These are phyloP conservation scores for Lasioglossum marginatum DNA, from an alignment of 2,888 invertebrate genomes.

Conservation along the genomic window DNA sequence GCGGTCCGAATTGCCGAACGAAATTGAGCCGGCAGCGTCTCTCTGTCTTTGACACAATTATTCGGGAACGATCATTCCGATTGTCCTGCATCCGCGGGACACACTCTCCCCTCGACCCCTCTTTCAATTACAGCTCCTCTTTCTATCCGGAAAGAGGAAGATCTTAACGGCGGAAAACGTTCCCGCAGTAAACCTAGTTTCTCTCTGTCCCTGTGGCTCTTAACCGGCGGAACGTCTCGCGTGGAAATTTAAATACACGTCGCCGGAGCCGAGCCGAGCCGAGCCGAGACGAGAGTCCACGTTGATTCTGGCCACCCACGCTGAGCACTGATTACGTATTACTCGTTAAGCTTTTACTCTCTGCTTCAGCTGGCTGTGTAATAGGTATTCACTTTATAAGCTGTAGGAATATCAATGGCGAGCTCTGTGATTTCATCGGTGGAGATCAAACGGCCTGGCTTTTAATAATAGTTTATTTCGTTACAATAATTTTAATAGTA, in stretches of 20 bases:
- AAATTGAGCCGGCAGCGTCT: not conserved
- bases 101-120: not conserved
- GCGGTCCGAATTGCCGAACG: not conserved
- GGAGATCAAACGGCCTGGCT: not conserved
- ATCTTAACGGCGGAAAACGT: conserved; percentile 3
- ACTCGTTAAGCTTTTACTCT: not conserved
- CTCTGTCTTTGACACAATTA: not conserved
- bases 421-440: not conserved
- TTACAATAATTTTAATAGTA: too few relatives aligned
- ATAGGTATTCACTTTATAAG: not conserved
- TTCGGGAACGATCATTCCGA: not conserved
- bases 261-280: not conserved
- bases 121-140: not conserved
- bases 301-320: not conserved
- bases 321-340: not conserved
- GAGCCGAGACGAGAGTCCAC: not conserved
- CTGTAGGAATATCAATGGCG: not conserved
- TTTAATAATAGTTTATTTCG: not conserved
- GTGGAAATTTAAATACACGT: not conserved
- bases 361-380: not conserved
- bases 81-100: not conserved
- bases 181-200: not conserved
- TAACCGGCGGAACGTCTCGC: not conserved
- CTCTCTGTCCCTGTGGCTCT: not conserved
- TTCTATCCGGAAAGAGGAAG: not conserved